Evolutionary conservation across 2,113 vertebrate genomes (phyloP).

Genomic region (Rhizomys pruinosus): DNA sequence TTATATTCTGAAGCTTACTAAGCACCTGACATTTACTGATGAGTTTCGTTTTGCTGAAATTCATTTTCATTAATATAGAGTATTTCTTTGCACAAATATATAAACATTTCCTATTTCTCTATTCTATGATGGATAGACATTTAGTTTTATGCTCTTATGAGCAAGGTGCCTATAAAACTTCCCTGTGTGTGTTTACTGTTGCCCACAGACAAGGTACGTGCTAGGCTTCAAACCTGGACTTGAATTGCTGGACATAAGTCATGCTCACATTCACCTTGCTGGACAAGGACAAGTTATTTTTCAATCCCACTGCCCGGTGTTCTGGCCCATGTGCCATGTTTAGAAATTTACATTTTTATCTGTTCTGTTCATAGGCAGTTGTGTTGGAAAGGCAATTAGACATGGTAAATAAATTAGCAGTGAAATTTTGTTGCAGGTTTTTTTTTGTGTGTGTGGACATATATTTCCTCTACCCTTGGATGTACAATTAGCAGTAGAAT

Average conservation of each 20-base stretch:
- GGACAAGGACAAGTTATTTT: background rate
- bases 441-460: rapidly evolving
- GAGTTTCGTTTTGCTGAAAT: background rate
- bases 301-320: background rate
- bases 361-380: background rate
- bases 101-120: background rate
- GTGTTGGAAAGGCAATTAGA: rapidly evolving
- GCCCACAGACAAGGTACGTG: background rate
- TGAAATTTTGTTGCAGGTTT: background rate
- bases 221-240: rapidly evolving
- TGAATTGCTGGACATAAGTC: background rate
- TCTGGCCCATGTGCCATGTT: background rate
- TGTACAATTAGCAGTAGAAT: background rate
- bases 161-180: background rate
- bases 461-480: background rate
- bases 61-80: background rate
- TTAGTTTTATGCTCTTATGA: background rate
- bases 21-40: background rate
- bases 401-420: background rate
- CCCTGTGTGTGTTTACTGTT: rapidly evolving
- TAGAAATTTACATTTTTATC: background rate
- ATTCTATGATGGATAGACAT: background rate
- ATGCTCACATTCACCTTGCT: background rate
- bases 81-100: background rate
- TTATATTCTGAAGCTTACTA: background rate